A percentile compares a stretch with the other conserved stretches of the same genome.
phyloP scores from a whole-genome alignment of 2,113 vertebrate species.

The Chloebia gouldiae region DNA sequence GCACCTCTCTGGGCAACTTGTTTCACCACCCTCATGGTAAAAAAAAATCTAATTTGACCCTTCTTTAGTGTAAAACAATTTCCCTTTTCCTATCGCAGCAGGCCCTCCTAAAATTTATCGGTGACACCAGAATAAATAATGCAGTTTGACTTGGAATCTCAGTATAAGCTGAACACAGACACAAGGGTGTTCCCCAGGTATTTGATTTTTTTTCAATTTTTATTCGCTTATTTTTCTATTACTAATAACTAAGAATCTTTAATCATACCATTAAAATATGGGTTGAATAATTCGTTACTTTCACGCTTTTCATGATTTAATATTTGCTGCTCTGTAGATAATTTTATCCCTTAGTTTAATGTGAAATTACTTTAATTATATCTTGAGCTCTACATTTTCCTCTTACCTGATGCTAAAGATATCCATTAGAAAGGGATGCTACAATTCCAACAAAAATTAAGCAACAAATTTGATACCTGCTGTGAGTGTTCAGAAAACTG shows the following conservation, averaged over 20 bases:
- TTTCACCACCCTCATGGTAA: not conserved
- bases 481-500: slow-evolving; percentile 60
- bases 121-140: not conserved
- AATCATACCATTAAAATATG: not conserved
- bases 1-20: not conserved
- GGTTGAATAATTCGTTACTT: not conserved
- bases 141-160: not conserved
- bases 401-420: slow-evolving; percentile 40
- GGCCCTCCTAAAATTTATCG: not conserved
- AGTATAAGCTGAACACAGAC: not conserved
- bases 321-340: not conserved
- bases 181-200: not conserved
- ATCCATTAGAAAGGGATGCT: slow-evolving; percentile 39
- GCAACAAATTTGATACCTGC: slow-evolving; percentile 62
- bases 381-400: not conserved
- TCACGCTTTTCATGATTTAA: not conserved
- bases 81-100: not conserved
- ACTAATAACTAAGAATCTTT: not conserved
- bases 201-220: not conserved
- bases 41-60: not conserved
- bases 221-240: not conserved
- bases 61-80: not conserved
- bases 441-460: slow-evolving; percentile 53
- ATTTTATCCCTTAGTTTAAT: slow-evolving; percentile 13
- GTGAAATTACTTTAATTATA: slow-evolving; percentile 41